phyloP scores from a whole-genome alignment of 2,797 vertebrate genomes.

The Craterocephalus amniculus region DNA sequence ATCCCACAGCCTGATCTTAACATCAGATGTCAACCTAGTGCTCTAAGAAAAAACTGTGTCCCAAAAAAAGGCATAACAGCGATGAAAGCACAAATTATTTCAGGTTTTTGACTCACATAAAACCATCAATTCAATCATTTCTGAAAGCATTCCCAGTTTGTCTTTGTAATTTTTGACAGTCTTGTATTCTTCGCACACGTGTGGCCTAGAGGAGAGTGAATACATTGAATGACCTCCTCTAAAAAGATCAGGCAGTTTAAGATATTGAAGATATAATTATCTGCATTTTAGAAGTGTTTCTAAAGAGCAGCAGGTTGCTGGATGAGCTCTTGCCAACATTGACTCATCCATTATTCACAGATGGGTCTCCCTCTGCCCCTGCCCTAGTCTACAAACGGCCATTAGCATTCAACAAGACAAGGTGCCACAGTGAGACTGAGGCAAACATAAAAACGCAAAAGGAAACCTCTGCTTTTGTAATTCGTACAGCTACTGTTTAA shows the following conservation, averaged over 20 bases:
- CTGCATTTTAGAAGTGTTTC: conserved; percentile 24
- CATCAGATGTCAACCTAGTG: background rate
- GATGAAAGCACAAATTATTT: background rate
- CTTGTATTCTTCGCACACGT: conserved; percentile 2
- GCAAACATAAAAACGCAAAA: conserved; percentile 41
- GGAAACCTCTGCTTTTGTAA: conserved; percentile 55
- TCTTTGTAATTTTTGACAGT: background rate
- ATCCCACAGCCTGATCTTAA: too few species aligned
- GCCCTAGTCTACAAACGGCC: conserved; percentile 24
- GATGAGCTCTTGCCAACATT: conserved; percentile 45
- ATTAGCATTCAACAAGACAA: conserved; percentile 62
- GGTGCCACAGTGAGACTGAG: conserved; percentile 36
- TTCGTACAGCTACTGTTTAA: conserved; percentile 52
- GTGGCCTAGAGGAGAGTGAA: conserved; percentile 5
- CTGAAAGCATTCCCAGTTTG: background rate
- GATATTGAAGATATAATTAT: conserved; percentile 26
- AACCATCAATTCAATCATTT: background rate
- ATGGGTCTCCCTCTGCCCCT: conserved; percentile 19
- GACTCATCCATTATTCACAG: conserved; percentile 70
- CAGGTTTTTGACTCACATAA: background rate
- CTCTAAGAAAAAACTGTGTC: too few species aligned
- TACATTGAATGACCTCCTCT: conserved; percentile 31
- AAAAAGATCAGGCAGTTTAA: background rate
- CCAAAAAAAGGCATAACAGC: too few species aligned
- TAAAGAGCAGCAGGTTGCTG: conserved; percentile 27